phyloP scores from a whole-genome alignment of 2,113 vertebrate genomes.

The Sula dactylatra region DNA sequence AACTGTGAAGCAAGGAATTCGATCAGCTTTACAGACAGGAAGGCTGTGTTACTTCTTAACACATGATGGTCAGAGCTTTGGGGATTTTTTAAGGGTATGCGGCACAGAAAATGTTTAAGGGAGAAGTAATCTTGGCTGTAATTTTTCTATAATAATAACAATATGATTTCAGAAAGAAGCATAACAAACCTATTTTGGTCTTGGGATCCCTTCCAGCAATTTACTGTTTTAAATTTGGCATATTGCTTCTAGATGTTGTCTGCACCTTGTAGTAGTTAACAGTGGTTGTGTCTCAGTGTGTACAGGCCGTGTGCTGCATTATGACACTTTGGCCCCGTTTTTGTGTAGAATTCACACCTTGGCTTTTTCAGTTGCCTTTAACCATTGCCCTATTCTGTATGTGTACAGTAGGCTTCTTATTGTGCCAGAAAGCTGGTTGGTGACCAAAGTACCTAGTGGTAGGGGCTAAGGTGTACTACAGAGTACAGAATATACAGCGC shows the following conservation, averaged over 20 bases:
- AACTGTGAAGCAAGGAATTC: neutral
- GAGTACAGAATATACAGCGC: neutral
- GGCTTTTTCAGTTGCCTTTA: neutral
- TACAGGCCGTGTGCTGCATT: neutral
- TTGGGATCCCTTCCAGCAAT: neutral
- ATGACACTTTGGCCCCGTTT: neutral
- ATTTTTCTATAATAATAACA: neutral
- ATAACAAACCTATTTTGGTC: rapidly evolving
- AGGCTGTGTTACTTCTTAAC: neutral
- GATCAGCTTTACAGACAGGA: neutral
- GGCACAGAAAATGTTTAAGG: neutral
- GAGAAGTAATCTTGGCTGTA: neutral
- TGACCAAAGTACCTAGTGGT: neutral
- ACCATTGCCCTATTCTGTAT: rapidly evolving
- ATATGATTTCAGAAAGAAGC: neutral
- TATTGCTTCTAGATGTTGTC: neutral
- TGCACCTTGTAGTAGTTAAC: neutral
- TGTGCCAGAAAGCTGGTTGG: neutral
- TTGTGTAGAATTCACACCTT: neutral
- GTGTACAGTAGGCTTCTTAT: neutral
- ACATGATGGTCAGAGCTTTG: neutral
- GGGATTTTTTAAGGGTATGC: neutral
- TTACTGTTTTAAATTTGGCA: neutral
- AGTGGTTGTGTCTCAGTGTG: neutral
- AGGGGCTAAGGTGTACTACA: neutral